phyloP scores from a whole-genome alignment of 2,797 vertebrate genomes.

The Tadarida brasiliensis region DNA sequence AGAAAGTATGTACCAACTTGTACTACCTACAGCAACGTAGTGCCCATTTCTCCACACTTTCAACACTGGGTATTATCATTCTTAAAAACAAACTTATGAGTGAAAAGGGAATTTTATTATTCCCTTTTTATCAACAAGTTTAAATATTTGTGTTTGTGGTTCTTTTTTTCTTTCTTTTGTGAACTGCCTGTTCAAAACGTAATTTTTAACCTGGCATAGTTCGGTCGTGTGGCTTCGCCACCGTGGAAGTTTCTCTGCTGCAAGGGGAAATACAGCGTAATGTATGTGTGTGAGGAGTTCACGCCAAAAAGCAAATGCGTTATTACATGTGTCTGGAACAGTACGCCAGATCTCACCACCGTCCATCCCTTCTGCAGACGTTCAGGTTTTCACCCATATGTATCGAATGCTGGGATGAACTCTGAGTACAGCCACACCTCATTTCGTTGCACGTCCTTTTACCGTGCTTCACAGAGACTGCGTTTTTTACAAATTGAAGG shows the following conservation, averaged over 20 bases:
- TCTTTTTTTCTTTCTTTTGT: not conserved
- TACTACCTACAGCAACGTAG: not conserved
- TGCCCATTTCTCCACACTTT: not conserved
- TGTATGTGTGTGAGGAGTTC: not conserved
- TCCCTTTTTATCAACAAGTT: not conserved
- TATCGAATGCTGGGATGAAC: not conserved
- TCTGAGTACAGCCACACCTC: not conserved
- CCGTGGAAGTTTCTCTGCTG: not conserved
- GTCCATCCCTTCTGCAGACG: not conserved
- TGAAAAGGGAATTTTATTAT: not conserved
- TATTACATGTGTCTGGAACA: not conserved
- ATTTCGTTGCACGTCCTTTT: not conserved
- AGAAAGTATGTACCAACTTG: not conserved
- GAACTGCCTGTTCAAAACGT: not conserved
- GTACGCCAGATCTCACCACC: not conserved
- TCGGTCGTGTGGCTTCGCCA: not conserved
- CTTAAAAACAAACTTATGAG: not conserved
- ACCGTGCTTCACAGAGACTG: not conserved
- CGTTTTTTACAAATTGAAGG: not conserved
- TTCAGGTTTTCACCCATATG: not conserved
- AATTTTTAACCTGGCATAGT: not conserved
- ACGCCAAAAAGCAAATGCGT: not conserved
- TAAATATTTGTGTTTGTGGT: not conserved
- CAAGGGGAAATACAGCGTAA: conserved; percentile 7
- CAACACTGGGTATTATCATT: not conserved